Percentiles rank a stretch among this genome's conserved stretches.
Conservation (phyloP, 2,797 vertebrate genomes). For the Myioborus miniatus region DNA sequence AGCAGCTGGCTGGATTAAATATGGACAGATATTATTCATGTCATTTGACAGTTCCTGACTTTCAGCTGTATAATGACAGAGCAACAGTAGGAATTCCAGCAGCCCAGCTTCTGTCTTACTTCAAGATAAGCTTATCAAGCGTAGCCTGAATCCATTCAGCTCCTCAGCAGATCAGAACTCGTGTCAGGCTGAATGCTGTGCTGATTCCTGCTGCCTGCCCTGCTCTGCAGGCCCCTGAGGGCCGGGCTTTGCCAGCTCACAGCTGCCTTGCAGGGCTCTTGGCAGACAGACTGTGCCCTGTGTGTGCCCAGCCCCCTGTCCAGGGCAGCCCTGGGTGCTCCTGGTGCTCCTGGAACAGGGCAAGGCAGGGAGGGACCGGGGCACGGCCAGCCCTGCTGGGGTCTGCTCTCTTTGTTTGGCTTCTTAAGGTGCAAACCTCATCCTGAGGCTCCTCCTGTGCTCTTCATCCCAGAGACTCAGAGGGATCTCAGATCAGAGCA, state of each 20-base stretch:
- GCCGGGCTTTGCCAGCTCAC: not conserved
- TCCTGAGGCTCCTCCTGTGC: not conserved
- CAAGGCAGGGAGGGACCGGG: not conserved
- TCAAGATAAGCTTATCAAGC: conserved; percentile 63
- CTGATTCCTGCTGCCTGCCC: not conserved
- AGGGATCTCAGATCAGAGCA: not conserved
- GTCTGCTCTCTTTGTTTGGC: not conserved
- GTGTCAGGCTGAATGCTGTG: not conserved
- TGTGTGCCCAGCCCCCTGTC: not conserved
- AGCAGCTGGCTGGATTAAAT: conserved; percentile 63
- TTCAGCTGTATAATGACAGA: conserved; percentile 62
- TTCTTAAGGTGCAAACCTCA: not conserved
- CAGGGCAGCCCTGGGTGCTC: not conserved
- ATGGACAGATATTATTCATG: conserved; percentile 68
- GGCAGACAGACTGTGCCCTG: not conserved
- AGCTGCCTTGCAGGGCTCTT: not conserved
- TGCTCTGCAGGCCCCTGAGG: not conserved
- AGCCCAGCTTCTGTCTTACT: conserved; percentile 67
- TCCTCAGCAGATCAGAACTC: conserved; percentile 9
- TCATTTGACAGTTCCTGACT: conserved; percentile 70
- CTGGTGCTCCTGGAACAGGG: not conserved
- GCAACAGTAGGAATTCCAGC: conserved; percentile 67
- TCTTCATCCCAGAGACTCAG: not conserved
- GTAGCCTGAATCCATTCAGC: conserved; percentile 39
- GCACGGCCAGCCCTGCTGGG: not conserved